Evolutionary conservation across 1,140 invertebrate species (phyloP).

Genomic region (Cephus cinctus): DNA sequence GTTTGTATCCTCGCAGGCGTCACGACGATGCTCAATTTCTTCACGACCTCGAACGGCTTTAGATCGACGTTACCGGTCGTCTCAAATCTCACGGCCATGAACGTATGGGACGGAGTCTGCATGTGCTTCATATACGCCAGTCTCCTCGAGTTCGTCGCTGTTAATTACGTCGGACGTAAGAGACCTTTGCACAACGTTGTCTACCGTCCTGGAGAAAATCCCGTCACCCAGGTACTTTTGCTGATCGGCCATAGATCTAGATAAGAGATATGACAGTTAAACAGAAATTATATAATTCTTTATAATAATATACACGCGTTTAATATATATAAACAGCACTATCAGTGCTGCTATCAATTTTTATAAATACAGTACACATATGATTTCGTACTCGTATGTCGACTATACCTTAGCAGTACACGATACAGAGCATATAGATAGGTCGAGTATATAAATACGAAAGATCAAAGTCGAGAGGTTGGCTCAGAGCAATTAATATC

Average conservation of each 20-base stretch:
- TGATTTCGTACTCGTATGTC: no score
- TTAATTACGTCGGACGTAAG: conserved; percentile 93
- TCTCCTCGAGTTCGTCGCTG: conserved; percentile 89
- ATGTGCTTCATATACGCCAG: conserved; percentile 97
- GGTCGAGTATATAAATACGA: no score
- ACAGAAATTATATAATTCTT: not conserved
- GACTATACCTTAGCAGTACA: no score
- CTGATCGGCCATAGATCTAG: no score
- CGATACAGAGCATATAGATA: no score
- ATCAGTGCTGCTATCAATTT: not conserved
- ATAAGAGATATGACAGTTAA: no score
- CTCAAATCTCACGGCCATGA: conserved; percentile 92
- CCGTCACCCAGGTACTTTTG: conserved; percentile 78
- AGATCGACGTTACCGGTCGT: conserved; percentile 88
- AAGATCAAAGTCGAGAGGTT: no score
- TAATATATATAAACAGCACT: not conserved
- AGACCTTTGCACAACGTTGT: conserved; percentile 84
- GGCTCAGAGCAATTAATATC: no score
- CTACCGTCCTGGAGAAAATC: conserved; percentile 85
- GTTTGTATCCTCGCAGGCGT: conserved; percentile 66
- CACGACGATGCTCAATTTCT: conserved; percentile 97
- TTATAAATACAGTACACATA: no score
- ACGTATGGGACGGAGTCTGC: conserved; percentile 93
- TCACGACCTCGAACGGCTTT: conserved; percentile 90
- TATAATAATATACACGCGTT: not conserved